Base-by-base conservation (phyloP, 2,888 invertebrate species). In the Apotomis betuletana region DNA sequence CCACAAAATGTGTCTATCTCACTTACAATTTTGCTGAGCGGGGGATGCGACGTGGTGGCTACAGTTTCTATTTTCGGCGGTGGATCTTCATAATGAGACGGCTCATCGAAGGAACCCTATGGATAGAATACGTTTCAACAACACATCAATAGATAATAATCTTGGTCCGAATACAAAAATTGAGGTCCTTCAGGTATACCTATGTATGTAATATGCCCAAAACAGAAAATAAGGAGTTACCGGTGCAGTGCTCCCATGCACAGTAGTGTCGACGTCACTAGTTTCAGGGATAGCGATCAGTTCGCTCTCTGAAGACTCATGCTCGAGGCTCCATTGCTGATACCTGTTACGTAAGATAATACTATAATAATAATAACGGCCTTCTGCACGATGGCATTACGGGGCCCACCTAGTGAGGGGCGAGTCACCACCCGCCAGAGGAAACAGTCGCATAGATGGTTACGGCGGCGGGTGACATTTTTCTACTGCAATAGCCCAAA, bases 231-330 rank as follows among this genome's bases (percentile, higher is more conserved):
- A 52, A 13, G 27, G 27, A 15, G 81, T 81, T 77, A 95, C 95
- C 75, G 95, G 95, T 4, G 95, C 94, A 62, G 95, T 95, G 80
- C 96, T 97, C 72, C 96, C 97, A 80, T 97, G 97, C 15, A 97
- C 94, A 1, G 97, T 97, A 81, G 97, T 97, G 83, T 97, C 97
- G 13, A 97, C 95, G 88, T 97, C 97, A 85, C 97, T 97, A 58
- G 94, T 94, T 92, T 98, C 98, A 12, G 97, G 97, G 83, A 98
- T 98, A 70, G 97, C 97, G 73, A 97, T 97, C 79, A 98, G 90
- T 87, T 98, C 98, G 68, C 97, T 97, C 88, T 98, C 98, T 3
- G 96, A 96, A 77, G 97, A 97, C 87, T 98, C 97, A 75, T 96
- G 96, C 85, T 97, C 97, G 75, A 96, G 83, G 74, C 95, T 94